Base-by-base conservation (phyloP, 2,797 vertebrate genomes). In the Sebastes kiyomatsui region DNA sequence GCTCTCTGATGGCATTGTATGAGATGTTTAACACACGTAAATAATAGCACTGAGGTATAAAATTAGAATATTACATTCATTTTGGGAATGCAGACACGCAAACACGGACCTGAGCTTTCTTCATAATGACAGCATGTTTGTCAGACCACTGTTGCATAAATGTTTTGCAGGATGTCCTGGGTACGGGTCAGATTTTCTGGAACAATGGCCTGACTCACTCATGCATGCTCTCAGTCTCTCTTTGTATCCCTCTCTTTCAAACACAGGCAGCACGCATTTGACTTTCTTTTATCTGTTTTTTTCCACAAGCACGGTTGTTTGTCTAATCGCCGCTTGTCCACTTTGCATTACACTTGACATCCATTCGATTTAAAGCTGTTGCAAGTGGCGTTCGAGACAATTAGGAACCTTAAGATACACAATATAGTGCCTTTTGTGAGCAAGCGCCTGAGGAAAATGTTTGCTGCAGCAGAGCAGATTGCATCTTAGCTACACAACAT, bases 181-280 rank as follows among this genome's bases (percentile, higher is more conserved):
- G 86, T 75, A 80, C 33, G 35, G 91, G 86, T 94, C 90, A 90
- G 85, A 92, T 93, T 92, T 93, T 91, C 89, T 92, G 93, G 88
- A 93, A 93, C 92, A 94, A 92, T 92, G 74, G 91, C 79, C 79
- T 77, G 79, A 84, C 79, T 91, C 90, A 85, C 79, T 88, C 90
- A 87, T 89, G 90, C 91, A 84, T 58, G 9, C 71, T 71, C 68
- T 64, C 85, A 22, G 79, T 81, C 80, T 76, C 84, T 77, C 83
- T 87, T 79, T 85, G 75, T 87, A 75, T 87, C 74, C 54, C 56
- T 83, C 67, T 38, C 72, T 69, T 33, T 76, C 25, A 72, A 62
- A 84, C 46, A 70, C 54, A 74, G 23, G 74, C 18, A 38, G 32
- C 78, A 56, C 18, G 52, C 65, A 35, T 80, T 80, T 22, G 6